Evolutionary conservation across 2,113 vertebrate genomes (phyloP).

Genomic region (Tiliqua scincoides): DNA sequence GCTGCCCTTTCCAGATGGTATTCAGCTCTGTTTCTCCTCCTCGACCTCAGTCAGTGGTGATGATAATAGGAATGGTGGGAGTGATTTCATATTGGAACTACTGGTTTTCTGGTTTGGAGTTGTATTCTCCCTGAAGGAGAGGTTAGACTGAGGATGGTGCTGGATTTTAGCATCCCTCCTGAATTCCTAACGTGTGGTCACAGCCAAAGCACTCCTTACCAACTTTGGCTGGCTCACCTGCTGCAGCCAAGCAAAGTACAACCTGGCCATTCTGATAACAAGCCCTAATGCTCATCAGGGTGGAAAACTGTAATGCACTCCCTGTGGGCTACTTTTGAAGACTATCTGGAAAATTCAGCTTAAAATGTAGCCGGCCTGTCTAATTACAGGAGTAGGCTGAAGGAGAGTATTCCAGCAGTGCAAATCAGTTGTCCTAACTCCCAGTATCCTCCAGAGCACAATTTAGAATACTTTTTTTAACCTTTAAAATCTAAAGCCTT

Average conservation of each 20-base stretch:
- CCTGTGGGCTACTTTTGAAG: neutral
- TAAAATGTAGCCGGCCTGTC: neutral
- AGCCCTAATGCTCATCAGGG: neutral
- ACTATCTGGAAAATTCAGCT: neutral
- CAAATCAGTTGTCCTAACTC: neutral
- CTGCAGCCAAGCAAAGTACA: neutral
- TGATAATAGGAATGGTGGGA: neutral
- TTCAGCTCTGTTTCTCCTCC: neutral
- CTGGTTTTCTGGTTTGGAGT: neutral
- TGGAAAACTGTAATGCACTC: neutral
- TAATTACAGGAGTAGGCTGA: neutral
- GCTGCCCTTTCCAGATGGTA: neutral
- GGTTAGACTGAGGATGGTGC: neutral
- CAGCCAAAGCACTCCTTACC: neutral
- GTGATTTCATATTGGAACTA: neutral
- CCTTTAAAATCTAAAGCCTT: neutral
- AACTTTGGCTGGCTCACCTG: too few relatives aligned
- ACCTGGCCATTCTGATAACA: too few relatives aligned
- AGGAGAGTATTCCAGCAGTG: neutral
- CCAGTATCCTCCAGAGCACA: neutral
- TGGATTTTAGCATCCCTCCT: neutral
- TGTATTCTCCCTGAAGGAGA: neutral
- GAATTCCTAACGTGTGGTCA: neutral
- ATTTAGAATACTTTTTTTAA: neutral
- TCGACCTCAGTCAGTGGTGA: neutral